Base-by-base conservation (phyloP, 2,797 vertebrate genomes). In the Girardinus metallicus region DNA sequence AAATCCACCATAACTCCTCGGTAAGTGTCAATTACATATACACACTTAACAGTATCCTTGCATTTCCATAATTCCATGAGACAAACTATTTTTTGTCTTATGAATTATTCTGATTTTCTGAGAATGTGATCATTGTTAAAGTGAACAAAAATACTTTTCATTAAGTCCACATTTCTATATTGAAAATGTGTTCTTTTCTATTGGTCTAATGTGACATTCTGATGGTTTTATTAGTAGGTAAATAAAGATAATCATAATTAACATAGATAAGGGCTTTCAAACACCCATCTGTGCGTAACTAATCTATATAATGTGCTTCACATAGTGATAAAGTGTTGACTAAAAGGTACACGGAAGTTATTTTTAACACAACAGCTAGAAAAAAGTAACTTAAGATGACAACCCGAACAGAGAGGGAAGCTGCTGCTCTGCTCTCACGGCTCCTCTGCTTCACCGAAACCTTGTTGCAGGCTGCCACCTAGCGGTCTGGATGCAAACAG, bases 391-490 rank as follows among this genome's bases (percentile, higher is more conserved):
- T 6, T 39, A 23, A 10, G 34, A 66, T 10, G 34, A 18, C 5
- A 5, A 15, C 29, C 4, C 1, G 3, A n/a, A 55, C 7, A 57
- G n/a, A 57, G n/a, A 60, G 29, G 26, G 26, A 13, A 60, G 55
- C 55, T 60, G 55, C 1, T 1, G 64, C 23, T 41, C 4, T 41
- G 64, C 36, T 62, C 83, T 71, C 41, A 7, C 18, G 15, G 44
- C 44, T 15, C 12, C 12, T 12, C 41, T 2, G 44, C 8, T 5
- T 16, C 8, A n/a, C 11, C 18, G 2, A 79, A 76, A 79, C 29
- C 21, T 80, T 75, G 86, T 92, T 81, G n/a, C 80, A 80, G 64
- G 74, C 81, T 93, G 92, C 80, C 91, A 87, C 78, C 94, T 93
- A 77, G 91, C 92, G 94, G 86, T n/a, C 78, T 29, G 1, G 36